Percentiles rank a stretch among this genome's conserved stretches.
These are phyloP conservation scores for Presbytis comata DNA, from an alignment of 2,797 vertebrate genomes.

Conservation along the genomic window DNA sequence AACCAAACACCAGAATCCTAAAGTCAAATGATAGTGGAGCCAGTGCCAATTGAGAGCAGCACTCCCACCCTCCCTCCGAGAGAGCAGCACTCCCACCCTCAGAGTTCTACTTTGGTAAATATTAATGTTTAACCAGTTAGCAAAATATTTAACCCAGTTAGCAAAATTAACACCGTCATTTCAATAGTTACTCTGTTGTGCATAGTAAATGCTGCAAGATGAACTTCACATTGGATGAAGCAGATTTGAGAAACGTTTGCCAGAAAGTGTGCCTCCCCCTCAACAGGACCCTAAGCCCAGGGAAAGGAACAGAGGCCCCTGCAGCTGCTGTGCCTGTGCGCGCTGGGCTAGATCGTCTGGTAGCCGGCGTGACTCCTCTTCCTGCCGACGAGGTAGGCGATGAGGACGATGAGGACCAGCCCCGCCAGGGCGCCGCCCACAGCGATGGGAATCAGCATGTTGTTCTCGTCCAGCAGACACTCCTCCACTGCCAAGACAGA, in stretches of 20 bases:
- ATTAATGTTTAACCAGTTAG: constrained; percentile 78
- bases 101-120: constrained; percentile 85
- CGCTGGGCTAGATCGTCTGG: constrained; percentile 94
- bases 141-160: constrained; percentile 85
- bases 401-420: constrained; percentile 95
- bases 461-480: constrained; percentile 93
- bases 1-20: constrained; percentile 76
- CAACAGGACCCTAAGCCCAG: constrained; percentile 65
- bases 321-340: constrained; percentile 76
- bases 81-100: constrained; percentile 77
- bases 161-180: constrained; percentile 86
- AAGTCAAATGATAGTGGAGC: constrained; percentile 67
- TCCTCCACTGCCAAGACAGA: constrained; percentile 89
- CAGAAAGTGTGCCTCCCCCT: constrained; percentile 83
- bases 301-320: constrained; percentile 75
- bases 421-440: constrained; percentile 96
- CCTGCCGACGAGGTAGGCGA: constrained; percentile 97
- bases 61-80: constrained; percentile 72
- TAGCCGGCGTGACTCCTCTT: constrained; percentile 98
- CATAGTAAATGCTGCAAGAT: constrained; percentile 88
- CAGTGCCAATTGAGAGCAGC: constrained; percentile 73
- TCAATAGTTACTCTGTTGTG: constrained; percentile 84
- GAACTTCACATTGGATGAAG: constrained; percentile 87
- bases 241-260: constrained; percentile 84
- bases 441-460: constrained; percentile 97